phyloP scores from a whole-genome alignment of 2,113 vertebrate genomes.

The Coryphaenoides rupestris region DNA sequence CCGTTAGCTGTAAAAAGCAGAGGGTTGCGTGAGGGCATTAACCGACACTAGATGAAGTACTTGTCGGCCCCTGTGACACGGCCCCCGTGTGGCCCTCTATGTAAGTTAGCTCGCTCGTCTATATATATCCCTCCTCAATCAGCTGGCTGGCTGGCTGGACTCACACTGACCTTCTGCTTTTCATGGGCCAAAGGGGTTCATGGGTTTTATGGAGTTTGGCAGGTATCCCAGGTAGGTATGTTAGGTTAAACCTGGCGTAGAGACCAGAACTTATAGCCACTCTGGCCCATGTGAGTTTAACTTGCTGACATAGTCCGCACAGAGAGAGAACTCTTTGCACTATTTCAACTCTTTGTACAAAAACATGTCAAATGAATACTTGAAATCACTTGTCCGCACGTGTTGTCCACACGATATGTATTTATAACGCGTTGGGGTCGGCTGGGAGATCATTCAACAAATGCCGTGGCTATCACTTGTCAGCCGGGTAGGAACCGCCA shows the following conservation, averaged over 20 bases:
- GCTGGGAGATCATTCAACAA: no score
- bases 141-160: constrained; percentile 48
- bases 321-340: neutral
- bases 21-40: constrained; percentile 43
- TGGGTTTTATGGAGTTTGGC: constrained; percentile 26
- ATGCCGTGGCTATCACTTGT: no score
- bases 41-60: constrained; percentile 60
- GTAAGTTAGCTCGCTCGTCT: constrained; percentile 48
- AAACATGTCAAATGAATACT: neutral
- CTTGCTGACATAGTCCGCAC: neutral
- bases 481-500: neutral
- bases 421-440: no score
- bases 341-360: neutral
- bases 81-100: constrained; percentile 25
- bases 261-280: no score
- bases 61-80: constrained; percentile 49
- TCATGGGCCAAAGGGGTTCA: constrained; percentile 34
- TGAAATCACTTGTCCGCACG: neutral
- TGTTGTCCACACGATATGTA: neutral
- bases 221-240: no score
- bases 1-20: neutral
- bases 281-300: no score
- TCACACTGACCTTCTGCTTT: constrained; percentile 54
- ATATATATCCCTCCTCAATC: constrained; percentile 64
- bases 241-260: no score